A percentile compares a stretch with the other conserved stretches of the same genome.
phyloP scores from a whole-genome alignment of 2,113 vertebrate species.

The Abramis brama region DNA sequence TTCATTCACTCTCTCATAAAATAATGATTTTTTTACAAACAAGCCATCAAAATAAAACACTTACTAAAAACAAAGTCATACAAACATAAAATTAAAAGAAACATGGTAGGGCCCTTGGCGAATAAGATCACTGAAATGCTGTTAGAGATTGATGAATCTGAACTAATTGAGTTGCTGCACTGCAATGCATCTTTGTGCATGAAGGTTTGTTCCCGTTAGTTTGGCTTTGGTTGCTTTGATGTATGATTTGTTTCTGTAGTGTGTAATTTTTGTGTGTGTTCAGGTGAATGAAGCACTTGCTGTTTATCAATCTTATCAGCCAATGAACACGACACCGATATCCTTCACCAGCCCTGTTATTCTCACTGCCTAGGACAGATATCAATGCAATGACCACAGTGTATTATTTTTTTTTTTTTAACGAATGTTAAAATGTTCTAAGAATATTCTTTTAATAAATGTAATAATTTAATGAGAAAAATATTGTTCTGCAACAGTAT shows the following conservation, averaged over 20 bases:
- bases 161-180: constrained; percentile 96
- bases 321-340: constrained; percentile 92
- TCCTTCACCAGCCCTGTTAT: constrained; percentile 85
- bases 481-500: neutral
- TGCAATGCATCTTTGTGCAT: constrained; percentile 96
- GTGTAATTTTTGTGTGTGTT: neutral
- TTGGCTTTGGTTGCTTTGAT: neutral
- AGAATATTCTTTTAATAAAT: neutral
- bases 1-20: too few species aligned
- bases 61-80: too few species aligned
- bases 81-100: too few species aligned
- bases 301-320: constrained; percentile 96
- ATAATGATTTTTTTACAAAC: too few species aligned
- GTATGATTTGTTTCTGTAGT: too few species aligned
- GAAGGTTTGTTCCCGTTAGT: constrained; percentile 77
- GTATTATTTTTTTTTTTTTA: too few species aligned
- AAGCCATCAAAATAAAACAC: too few species aligned
- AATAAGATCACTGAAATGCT: constrained; percentile 94
- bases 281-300: constrained; percentile 97
- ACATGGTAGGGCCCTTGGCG: constrained; percentile 88
- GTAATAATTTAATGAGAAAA: neutral
- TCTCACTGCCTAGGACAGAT: constrained; percentile 80
- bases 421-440: too few species aligned
- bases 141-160: constrained; percentile 90
- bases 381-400: neutral